Evolutionary conservation across 1,140 invertebrate genomes (phyloP).

Genomic region (Cyclargus thomasi): DNA sequence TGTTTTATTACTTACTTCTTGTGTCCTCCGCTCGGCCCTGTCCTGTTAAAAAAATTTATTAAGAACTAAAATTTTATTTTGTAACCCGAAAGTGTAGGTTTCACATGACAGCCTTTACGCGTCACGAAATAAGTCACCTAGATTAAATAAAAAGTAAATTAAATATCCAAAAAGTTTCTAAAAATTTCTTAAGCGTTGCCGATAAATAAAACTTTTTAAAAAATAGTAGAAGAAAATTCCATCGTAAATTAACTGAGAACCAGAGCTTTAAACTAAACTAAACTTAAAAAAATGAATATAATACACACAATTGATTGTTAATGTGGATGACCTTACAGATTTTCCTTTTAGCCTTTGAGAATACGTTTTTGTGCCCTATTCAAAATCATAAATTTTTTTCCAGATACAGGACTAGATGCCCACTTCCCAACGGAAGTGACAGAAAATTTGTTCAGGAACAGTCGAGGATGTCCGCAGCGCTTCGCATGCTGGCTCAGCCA

Average conservation of each 20-base stretch:
- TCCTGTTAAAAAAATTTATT: constrained; percentile 46
- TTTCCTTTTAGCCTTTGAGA: too few species aligned
- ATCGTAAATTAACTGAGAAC: too few species aligned
- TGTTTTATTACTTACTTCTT: constrained; percentile 39
- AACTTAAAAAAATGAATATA: too few species aligned
- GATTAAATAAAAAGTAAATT: neutral
- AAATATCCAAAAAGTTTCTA: neutral
- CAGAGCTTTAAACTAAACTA: too few species aligned
- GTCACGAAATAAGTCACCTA: neutral
- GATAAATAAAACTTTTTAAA: too few species aligned
- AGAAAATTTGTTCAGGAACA: constrained; percentile 36
- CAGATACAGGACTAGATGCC: constrained; percentile 37
- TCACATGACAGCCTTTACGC: constrained; percentile 43
- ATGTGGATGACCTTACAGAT: too few species aligned
- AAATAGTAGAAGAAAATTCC: too few species aligned
- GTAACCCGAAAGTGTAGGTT: constrained; percentile 58
- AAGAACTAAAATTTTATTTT: constrained; percentile 72
- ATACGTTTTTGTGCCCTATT: too few species aligned
- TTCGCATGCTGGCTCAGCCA: constrained; percentile 52
- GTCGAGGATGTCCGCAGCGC: constrained; percentile 41
- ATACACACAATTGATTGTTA: too few species aligned
- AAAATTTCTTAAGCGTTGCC: too few species aligned
- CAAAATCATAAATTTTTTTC: constrained; percentile 26
- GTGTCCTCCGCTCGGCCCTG: constrained; percentile 26
- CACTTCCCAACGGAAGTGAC: constrained; percentile 33